phyloP scores from a whole-genome alignment of 2,113 vertebrate species.

The Channa argus region DNA sequence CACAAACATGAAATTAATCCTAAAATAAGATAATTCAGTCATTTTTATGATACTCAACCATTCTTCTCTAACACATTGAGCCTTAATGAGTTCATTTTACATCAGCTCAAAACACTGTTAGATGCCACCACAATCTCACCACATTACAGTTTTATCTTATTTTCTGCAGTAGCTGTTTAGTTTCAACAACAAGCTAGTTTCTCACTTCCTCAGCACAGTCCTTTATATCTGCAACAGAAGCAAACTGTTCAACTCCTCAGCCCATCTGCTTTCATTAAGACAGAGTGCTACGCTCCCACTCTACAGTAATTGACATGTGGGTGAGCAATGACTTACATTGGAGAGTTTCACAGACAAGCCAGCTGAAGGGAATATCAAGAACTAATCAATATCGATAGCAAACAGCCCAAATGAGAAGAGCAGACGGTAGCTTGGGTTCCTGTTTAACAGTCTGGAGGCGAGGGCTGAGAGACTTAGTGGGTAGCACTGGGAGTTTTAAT shows the following conservation, averaged over 20 bases:
- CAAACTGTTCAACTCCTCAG: constrained; percentile 59
- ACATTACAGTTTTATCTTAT: constrained; percentile 17
- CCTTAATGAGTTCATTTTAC: constrained; percentile 12
- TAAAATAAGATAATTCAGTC: not conserved
- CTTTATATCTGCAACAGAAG: constrained; percentile 45
- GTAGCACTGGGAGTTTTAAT: constrained; percentile 72
- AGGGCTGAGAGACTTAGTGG: constrained; percentile 43
- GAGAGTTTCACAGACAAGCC: constrained; percentile 63
- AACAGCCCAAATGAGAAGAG: constrained; percentile 73
- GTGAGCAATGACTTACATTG: constrained; percentile 79
- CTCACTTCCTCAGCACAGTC: constrained; percentile 10
- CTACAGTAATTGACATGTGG: constrained; percentile 79
- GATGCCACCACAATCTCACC: constrained; percentile 13
- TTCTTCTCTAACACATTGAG: no score
- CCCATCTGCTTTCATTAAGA: constrained; percentile 74
- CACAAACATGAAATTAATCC: not conserved
- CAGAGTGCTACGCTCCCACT: constrained; percentile 63
- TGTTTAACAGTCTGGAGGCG: constrained; percentile 75
- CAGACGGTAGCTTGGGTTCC: constrained; percentile 33
- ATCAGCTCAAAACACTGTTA: constrained; percentile 3
- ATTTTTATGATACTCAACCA: no score
- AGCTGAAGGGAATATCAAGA: constrained; percentile 78
- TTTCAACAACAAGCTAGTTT: constrained; percentile 9
- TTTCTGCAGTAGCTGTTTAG: not conserved
- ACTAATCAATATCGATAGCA: constrained; percentile 79